These are phyloP conservation scores for Muschampia plurimacula DNA, from an alignment of 2,888 invertebrate genomes.

Conservation along the genomic window DNA sequence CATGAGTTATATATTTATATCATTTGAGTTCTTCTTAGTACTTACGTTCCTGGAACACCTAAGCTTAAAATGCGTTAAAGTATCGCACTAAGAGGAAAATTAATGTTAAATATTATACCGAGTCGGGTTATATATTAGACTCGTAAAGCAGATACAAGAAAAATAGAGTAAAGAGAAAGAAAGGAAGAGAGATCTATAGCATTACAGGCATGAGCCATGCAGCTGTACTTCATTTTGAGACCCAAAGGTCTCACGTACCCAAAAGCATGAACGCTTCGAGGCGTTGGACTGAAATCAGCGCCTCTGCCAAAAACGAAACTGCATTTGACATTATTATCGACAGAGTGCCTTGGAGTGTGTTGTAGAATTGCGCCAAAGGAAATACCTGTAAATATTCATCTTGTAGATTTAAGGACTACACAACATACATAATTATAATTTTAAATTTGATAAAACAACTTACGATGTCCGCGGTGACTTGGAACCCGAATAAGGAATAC, in stretches of 20 bases:
- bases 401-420: slow-evolving; percentile 25
- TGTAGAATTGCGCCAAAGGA: slow-evolving; percentile 87
- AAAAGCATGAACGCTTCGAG: slow-evolving; percentile 86
- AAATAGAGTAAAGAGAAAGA: slow-evolving; percentile 30
- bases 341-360: slow-evolving; percentile 86
- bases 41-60: slow-evolving; percentile 13
- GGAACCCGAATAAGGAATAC: slow-evolving; percentile 89
- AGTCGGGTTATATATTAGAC: slow-evolving; percentile 58
- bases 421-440: background rate
- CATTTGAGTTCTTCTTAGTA: background rate
- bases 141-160: slow-evolving; percentile 48
- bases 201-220: slow-evolving; percentile 42
- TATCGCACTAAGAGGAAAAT: slow-evolving; percentile 30
- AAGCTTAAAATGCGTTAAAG: slow-evolving; percentile 35
- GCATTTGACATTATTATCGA: slow-evolving; percentile 87
- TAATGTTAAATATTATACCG: slow-evolving; percentile 36
- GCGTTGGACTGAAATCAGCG: slow-evolving; percentile 86
- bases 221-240: slow-evolving; percentile 45
- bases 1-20: slow-evolving; percentile 13
- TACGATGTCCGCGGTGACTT: slow-evolving; percentile 84
- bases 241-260: slow-evolving; percentile 69
- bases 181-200: slow-evolving; percentile 47
- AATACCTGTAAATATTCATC: slow-evolving; percentile 77
- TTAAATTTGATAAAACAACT: slow-evolving; percentile 50
- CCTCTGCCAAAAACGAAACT: slow-evolving; percentile 86